phyloP scores from a whole-genome alignment of 2,888 invertebrate genomes.

The Cylindroiulus punctatus region DNA sequence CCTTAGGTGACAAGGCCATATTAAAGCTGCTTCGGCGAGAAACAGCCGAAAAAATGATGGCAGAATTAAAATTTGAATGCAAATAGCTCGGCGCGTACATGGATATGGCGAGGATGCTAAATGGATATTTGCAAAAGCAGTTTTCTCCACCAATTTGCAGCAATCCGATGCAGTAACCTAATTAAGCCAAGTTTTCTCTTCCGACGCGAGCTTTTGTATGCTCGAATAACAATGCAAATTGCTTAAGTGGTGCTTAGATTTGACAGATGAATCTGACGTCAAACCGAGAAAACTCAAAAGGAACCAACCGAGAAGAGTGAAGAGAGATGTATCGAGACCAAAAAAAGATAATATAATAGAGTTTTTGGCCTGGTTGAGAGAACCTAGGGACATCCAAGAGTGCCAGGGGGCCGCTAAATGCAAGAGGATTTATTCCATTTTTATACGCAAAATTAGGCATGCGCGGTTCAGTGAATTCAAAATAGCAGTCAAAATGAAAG shows the following conservation, averaged over 20 bases:
- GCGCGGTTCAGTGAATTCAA: constrained; percentile 12
- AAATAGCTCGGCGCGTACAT: background rate
- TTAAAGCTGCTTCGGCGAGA: background rate
- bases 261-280: constrained; percentile 49
- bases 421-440: constrained; percentile 4
- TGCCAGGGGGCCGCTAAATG: background rate
- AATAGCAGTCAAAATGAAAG: background rate
- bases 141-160: constrained; percentile 17
- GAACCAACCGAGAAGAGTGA: background rate
- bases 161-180: constrained; percentile 40
- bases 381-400: background rate
- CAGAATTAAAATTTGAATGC: background rate
- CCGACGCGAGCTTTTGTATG: constrained; percentile 1
- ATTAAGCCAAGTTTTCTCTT: constrained; percentile 47
- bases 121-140: constrained; percentile 8
- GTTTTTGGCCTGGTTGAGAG: constrained; percentile 1
- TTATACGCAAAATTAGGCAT: constrained; percentile 38
- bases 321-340: background rate
- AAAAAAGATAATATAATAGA: background rate
- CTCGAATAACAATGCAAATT: constrained; percentile 51
- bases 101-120: constrained; percentile 9
- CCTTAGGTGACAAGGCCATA: background rate
- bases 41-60: background rate
- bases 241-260: constrained; percentile 52
- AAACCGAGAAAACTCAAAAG: constrained; percentile 35